A percentile compares a stretch with the other conserved stretches of the same genome.
These are phyloP conservation scores for Buceros bicornis DNA, from an alignment of 2,797 vertebrate genomes.

Conservation along the genomic window DNA sequence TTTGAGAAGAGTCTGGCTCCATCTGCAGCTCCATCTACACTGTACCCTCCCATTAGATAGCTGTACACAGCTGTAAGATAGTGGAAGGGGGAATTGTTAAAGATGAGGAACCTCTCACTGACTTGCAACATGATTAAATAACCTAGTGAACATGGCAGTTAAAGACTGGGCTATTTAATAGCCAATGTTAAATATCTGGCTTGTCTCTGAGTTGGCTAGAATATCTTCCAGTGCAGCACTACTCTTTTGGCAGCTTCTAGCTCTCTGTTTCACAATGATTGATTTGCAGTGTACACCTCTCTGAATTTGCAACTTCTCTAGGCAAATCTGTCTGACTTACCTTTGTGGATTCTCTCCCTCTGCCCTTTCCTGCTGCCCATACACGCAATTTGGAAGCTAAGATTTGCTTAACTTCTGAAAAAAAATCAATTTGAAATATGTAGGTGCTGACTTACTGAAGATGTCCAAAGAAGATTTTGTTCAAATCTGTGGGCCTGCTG, in stretches of 20 bases:
- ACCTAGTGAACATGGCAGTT: neutral
- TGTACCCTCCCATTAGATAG: neutral
- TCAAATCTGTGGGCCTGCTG: conserved; percentile 94
- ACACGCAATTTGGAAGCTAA: neutral
- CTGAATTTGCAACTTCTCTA: neutral
- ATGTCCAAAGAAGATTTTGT: conserved; percentile 94
- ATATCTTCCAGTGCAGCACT: neutral
- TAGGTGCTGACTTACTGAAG: conserved; percentile 93
- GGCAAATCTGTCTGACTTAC: neutral
- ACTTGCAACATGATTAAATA: neutral
- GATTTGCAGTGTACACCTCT: neutral
- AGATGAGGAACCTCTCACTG: neutral
- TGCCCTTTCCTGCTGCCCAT: neutral
- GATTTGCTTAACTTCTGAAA: neutral
- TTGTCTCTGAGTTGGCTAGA: neutral
- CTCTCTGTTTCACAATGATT: neutral
- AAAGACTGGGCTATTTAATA: neutral
- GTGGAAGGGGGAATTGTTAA: neutral
- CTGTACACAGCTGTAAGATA: neutral
- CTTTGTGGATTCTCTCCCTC: neutral
- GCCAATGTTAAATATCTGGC: neutral
- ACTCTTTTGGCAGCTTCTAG: neutral
- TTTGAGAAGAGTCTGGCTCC: neutral
- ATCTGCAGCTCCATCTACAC: neutral
- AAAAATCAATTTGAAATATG: conserved; percentile 33